A percentile compares a stretch with the other conserved stretches of the same genome.
Conservation (phyloP, 2,888 invertebrate species). For the Plemyria rubiginata region DNA sequence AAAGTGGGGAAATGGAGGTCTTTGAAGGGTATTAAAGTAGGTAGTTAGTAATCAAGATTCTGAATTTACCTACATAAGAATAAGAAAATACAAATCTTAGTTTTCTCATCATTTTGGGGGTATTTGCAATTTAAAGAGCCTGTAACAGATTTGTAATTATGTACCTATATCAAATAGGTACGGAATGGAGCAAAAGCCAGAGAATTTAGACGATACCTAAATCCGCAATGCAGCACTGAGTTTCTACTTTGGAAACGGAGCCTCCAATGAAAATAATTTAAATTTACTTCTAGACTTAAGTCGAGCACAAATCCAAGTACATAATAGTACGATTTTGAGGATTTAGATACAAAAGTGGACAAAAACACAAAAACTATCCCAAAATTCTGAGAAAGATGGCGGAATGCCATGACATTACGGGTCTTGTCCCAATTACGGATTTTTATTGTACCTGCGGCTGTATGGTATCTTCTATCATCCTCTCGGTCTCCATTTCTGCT, state of each 20-base stretch:
- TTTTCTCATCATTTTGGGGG: background rate
- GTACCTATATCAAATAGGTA: constrained; percentile 18
- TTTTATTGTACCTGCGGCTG: constrained; percentile 72
- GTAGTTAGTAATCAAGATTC: no score
- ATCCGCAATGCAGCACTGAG: constrained; percentile 65
- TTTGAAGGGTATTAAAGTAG: no score
- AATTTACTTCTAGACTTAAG: background rate
- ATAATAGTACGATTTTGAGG: constrained; percentile 1
- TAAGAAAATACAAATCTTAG: no score
- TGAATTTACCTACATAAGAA: no score
- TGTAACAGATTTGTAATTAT: constrained; percentile 4
- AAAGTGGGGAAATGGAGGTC: background rate
- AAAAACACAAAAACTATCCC: constrained; percentile 62
- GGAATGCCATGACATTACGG: constrained; percentile 74
- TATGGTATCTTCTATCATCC: constrained; percentile 91
- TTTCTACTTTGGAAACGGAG: background rate
- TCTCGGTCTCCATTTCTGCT: constrained; percentile 97
- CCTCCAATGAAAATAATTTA: background rate
- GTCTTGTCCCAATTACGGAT: constrained; percentile 70
- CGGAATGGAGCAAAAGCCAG: constrained; percentile 16
- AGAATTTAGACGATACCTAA: constrained; percentile 38
- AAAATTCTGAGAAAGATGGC: constrained; percentile 77
- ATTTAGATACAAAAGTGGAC: constrained; percentile 38
- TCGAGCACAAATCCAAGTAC: background rate
- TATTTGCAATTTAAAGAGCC: background rate